These are phyloP conservation scores for Leptinotarsa juncta DNA, from an alignment of 2,888 invertebrate species.

Conservation along the genomic window DNA sequence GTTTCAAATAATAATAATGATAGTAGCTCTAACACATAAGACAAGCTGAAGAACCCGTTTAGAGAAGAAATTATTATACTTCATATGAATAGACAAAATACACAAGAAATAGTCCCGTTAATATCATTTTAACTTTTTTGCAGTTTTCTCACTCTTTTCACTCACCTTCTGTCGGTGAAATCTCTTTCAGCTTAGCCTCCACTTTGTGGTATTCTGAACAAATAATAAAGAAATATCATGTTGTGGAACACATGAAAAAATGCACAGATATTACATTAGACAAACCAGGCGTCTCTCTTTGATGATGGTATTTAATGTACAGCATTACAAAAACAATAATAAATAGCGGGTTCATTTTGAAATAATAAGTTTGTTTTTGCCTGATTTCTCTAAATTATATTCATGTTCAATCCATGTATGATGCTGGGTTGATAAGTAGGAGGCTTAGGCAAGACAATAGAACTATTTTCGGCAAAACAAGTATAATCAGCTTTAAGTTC, in stretches of 20 bases:
- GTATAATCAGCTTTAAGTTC: too few species aligned
- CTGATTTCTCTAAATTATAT: too few species aligned
- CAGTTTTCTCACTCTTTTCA: constrained; percentile 35
- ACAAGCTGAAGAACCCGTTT: constrained; percentile 38
- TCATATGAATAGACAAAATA: constrained; percentile 16
- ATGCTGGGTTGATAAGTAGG: too few species aligned
- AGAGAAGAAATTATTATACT: constrained; percentile 24
- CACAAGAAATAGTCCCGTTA: constrained; percentile 36
- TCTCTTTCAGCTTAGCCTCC: constrained; percentile 58
- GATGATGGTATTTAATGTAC: too few species aligned
- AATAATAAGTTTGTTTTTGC: too few species aligned
- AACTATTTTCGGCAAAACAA: too few species aligned
- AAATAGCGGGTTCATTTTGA: too few species aligned
- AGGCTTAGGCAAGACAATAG: too few species aligned
- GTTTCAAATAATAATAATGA: constrained; percentile 21
- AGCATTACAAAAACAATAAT: too few species aligned
- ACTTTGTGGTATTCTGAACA: constrained; percentile 41
- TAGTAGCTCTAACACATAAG: constrained; percentile 28
- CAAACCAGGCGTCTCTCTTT: neutral
- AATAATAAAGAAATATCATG: neutral
- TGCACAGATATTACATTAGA: neutral
- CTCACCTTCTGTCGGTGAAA: constrained; percentile 41
- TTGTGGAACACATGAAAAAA: neutral
- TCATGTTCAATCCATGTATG: too few species aligned
- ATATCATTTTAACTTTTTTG: constrained; percentile 36